Percentiles rank a stretch among this genome's conserved stretches.
phyloP scores from a whole-genome alignment of 2,888 invertebrate species.

The Pinctada fucata region DNA sequence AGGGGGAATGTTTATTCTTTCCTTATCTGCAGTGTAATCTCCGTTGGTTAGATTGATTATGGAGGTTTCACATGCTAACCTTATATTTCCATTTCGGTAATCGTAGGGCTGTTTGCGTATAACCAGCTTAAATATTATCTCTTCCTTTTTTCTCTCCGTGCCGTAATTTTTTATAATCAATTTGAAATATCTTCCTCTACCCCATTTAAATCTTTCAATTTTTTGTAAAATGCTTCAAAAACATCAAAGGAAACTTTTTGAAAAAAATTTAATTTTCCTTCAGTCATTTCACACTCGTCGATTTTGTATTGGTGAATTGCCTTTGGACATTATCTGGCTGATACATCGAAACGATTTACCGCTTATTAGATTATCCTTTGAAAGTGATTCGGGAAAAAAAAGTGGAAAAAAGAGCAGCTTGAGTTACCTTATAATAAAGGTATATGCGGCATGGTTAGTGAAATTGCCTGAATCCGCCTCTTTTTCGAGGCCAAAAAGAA shows the following conservation, averaged over 20 bases:
- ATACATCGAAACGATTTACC: constrained; percentile 32
- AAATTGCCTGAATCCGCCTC: too few species aligned
- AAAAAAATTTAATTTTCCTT: constrained; percentile 32
- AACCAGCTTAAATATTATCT: constrained; percentile 23
- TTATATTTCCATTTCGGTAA: constrained; percentile 12
- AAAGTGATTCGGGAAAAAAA: background rate
- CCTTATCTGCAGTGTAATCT: constrained; percentile 32
- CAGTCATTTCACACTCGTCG: constrained; percentile 36
- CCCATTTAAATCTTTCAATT: constrained; percentile 5
- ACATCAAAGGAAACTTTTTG: constrained; percentile 31
- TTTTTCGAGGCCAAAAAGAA: too few species aligned
- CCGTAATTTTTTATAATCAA: constrained; percentile 39
- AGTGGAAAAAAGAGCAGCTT: too few species aligned
- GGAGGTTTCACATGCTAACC: constrained; percentile 16
- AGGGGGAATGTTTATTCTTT: constrained; percentile 28
- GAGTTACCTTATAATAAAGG: too few species aligned
- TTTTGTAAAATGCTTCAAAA: background rate
- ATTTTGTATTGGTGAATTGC: constrained; percentile 27
- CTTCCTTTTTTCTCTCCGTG: constrained; percentile 16
- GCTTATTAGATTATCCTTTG: constrained; percentile 37
- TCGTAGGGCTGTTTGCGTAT: background rate
- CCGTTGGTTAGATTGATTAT: constrained; percentile 35
- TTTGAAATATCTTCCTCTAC: constrained; percentile 27
- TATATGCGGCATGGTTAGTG: too few species aligned
- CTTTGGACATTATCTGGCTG: constrained; percentile 26